Conservation (phyloP, 2,797 vertebrate species). For the Acipenser transmontanus region DNA sequence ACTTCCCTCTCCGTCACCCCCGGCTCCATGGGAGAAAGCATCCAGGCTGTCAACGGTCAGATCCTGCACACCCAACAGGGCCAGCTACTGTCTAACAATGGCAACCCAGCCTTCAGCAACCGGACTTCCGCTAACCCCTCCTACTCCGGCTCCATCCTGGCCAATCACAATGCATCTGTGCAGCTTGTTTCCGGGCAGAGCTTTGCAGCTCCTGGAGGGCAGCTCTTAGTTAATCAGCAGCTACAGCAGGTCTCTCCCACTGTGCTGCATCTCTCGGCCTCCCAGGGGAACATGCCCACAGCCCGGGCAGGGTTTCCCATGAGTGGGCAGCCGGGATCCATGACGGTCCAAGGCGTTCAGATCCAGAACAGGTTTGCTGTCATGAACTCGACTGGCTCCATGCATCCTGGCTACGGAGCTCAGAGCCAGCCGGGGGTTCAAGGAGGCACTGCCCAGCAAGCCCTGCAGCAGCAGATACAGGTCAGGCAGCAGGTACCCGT, state of each 20-base stretch:
- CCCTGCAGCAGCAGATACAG: slow-evolving; percentile 5
- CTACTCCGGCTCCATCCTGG: slow-evolving; percentile 71
- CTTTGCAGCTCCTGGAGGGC: slow-evolving; percentile 71
- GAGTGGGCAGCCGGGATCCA: slow-evolving; percentile 46
- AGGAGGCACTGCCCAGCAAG: slow-evolving; percentile 20
- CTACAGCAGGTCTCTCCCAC: slow-evolving; percentile 60
- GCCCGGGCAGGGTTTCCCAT: slow-evolving; percentile 51
- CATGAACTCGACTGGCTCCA: slow-evolving; percentile 65
- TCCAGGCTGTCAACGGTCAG: slow-evolving; percentile 78
- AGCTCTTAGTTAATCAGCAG: slow-evolving; percentile 86
- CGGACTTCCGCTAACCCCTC: slow-evolving; percentile 69
- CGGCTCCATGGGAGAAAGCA: slow-evolving; percentile 69
- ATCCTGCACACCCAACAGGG: slow-evolving; percentile 68
- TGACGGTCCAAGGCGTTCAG: slow-evolving; percentile 57
- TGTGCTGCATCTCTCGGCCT: slow-evolving; percentile 74
- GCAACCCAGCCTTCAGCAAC: slow-evolving; percentile 59
- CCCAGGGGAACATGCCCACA: slow-evolving; percentile 61
- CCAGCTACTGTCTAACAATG: slow-evolving; percentile 59
- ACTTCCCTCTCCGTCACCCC: slow-evolving; percentile 76
- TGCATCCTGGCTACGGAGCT: slow-evolving; percentile 49
- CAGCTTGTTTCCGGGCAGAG: slow-evolving; percentile 87
- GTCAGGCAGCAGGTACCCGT: slow-evolving; percentile 54
- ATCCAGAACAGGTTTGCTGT: slow-evolving; percentile 68
- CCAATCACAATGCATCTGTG: slow-evolving; percentile 77
- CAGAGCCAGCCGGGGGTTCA: slow-evolving; percentile 48